These are phyloP conservation scores for Budorcas taxicolor DNA, from an alignment of 2,113 vertebrate species.

Conservation along the genomic window DNA sequence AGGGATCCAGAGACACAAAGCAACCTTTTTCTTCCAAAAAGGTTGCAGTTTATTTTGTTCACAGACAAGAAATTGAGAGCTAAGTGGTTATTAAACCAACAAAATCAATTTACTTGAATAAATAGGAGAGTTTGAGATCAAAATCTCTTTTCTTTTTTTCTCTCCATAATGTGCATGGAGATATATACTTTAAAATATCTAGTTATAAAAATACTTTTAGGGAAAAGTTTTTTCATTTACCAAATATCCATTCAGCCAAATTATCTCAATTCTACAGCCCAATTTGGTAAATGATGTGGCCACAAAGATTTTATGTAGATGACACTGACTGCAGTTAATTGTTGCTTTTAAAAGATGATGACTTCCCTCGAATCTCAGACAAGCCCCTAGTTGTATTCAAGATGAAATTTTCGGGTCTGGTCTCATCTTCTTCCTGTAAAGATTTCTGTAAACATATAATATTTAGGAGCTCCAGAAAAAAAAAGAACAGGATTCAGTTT, in stretches of 20 bases:
- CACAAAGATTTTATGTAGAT: background rate
- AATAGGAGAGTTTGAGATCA: background rate
- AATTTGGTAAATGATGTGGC: background rate
- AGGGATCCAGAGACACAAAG: background rate
- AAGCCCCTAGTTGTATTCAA: background rate
- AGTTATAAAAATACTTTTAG: background rate
- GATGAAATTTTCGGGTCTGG: background rate
- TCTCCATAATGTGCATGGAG: background rate
- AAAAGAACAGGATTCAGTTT: background rate
- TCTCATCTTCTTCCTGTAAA: background rate
- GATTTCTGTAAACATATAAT: background rate
- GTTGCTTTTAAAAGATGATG: background rate
- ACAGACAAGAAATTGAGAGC: background rate
- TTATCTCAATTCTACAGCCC: background rate
- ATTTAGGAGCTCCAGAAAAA: background rate
- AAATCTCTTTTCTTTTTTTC: background rate
- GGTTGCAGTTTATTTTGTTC: background rate
- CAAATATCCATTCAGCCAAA: background rate
- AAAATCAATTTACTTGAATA: slow-evolving; percentile 24
- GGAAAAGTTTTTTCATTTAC: background rate
- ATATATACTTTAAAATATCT: background rate
- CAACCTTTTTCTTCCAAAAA: slow-evolving; percentile 26
- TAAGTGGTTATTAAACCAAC: slow-evolving; percentile 11
- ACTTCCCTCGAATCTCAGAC: background rate
- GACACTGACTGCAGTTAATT: background rate